These are phyloP conservation scores for Trogon melanurus DNA, from an alignment of 2,113 vertebrate genomes.

Conservation along the genomic window DNA sequence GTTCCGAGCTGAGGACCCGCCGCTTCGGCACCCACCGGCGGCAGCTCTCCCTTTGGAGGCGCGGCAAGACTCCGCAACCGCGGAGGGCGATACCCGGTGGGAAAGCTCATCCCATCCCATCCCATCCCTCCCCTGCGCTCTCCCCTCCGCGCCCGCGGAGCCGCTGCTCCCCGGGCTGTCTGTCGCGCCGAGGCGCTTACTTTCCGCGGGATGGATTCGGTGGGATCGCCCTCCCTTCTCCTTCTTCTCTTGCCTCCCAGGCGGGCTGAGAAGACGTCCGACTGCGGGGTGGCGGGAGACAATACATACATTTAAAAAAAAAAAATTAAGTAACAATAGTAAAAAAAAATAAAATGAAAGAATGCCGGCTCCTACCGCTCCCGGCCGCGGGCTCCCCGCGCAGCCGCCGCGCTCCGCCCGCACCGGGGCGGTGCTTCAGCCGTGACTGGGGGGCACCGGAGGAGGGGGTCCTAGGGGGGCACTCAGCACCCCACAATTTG, in stretches of 20 bases:
- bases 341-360: too few relatives aligned
- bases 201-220: neutral
- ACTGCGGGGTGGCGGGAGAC: too few relatives aligned
- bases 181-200: neutral
- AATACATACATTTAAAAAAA: neutral
- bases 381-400: neutral
- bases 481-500: accelerated
- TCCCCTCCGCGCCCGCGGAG: neutral
- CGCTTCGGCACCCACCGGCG: too few relatives aligned
- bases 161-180: neutral
- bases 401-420: neutral
- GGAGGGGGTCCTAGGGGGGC: accelerated
- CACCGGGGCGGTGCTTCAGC: neutral
- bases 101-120: too few relatives aligned
- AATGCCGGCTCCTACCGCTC: neutral
- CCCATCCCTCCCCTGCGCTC: neutral
- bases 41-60: too few relatives aligned
- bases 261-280: neutral
- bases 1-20: neutral
- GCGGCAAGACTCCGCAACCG: neutral
- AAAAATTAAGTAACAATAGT: neutral
- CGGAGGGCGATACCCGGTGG: neutral
- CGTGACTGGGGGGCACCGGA: neutral
- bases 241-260: neutral
- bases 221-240: neutral